A percentile compares a stretch with the other conserved stretches of the same genome.
Conservation (phyloP, 1,140 invertebrate species). For the Hyposmocoma kahamanoa region DNA sequence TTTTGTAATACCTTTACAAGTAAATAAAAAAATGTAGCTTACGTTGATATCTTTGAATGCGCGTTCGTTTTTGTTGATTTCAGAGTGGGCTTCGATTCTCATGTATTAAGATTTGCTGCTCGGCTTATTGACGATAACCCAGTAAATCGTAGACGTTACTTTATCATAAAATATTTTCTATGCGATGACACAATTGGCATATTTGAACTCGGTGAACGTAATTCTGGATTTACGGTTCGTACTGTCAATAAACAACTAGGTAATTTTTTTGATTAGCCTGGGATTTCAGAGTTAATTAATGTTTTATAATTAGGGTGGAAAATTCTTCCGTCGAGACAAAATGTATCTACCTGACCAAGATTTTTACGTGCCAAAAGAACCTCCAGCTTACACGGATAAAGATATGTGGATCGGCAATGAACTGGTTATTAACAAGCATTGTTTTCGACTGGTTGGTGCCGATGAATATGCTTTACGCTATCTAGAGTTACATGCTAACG, state of each 20-base stretch:
- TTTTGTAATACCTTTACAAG: background rate
- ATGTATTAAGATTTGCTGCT: slow-evolving; percentile 86
- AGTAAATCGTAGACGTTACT: slow-evolving; percentile 80
- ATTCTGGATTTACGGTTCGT: slow-evolving; percentile 78
- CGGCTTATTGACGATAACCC: slow-evolving; percentile 81
- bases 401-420: slow-evolving; percentile 89
- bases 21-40: too few relatives aligned
- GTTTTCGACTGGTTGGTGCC: slow-evolving; percentile 84
- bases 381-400: slow-evolving; percentile 81
- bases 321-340: slow-evolving; percentile 79
- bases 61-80: too few relatives aligned
- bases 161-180: slow-evolving; percentile 88
- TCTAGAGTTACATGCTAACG: slow-evolving; percentile 86
- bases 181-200: slow-evolving; percentile 89
- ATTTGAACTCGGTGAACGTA: slow-evolving; percentile 82
- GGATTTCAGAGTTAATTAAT: background rate
- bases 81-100: slow-evolving; percentile 82
- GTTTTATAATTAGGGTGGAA: slow-evolving; percentile 71
- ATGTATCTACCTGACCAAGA: slow-evolving; percentile 84
- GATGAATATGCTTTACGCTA: slow-evolving; percentile 91
- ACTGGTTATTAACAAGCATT: slow-evolving; percentile 83
- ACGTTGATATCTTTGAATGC: too few relatives aligned
- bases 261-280: background rate
- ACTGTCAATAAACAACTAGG: background rate
- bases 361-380: slow-evolving; percentile 78